phyloP scores from a whole-genome alignment of 2,888 invertebrate species.

The Lacanobia wlatinum region DNA sequence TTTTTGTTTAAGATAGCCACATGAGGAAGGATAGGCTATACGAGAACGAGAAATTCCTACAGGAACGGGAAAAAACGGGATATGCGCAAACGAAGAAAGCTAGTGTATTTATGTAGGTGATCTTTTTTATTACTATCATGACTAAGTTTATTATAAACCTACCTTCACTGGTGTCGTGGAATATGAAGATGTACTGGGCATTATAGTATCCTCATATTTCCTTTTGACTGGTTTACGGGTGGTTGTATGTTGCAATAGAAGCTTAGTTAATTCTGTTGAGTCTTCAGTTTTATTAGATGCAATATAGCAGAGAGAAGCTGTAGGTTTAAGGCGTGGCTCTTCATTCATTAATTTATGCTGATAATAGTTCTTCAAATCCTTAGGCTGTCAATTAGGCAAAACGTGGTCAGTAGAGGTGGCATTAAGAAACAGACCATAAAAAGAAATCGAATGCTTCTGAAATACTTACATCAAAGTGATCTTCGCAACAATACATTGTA shows the following conservation, averaged over 20 bases:
- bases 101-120: no score
- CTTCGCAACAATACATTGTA: no score
- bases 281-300: constrained; percentile 4
- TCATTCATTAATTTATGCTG: background rate
- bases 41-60: no score
- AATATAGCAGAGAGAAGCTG: constrained; percentile 13
- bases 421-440: no score
- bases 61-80: no score
- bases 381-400: constrained; percentile 4
- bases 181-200: constrained; percentile 6
- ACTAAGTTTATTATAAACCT: constrained; percentile 12
- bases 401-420: background rate
- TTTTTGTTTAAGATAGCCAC: no score
- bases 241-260: background rate
- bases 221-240: constrained; percentile 2
- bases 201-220: constrained; percentile 7
- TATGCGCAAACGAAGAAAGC: no score
- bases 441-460: no score
- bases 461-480: no score
- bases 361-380: constrained; percentile 12
- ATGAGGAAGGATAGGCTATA: no score
- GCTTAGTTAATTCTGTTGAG: constrained; percentile 7
- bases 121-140: background rate
- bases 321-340: constrained; percentile 2
- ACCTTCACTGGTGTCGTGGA: background rate